Base-by-base conservation (phyloP, 2,113 vertebrate species). In the Syngnathoides biaculeatus region DNA sequence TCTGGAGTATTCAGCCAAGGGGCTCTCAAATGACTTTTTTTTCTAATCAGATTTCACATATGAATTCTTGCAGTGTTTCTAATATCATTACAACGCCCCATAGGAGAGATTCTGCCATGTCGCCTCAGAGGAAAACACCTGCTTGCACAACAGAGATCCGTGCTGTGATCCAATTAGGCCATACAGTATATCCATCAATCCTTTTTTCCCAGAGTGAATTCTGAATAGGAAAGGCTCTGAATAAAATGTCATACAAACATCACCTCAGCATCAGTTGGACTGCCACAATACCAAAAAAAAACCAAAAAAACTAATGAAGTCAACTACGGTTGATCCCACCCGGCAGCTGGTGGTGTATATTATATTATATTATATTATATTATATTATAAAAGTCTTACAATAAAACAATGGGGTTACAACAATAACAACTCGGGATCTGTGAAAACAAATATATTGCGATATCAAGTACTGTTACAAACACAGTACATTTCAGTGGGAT, bases 1-100 rank as follows among this genome's bases (percentile, higher is more conserved):
- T 50, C 67, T 69, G 30, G 38, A 43, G 40, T 42, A 56, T 68
- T 67, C 52, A 60, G 67, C 73, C 62, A 56, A 40, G 56, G 35
- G 14, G 43, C 24, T 75, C 53, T 48, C 30, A 63, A 80, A 69
- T 59, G 22, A 65, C 47, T 48, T 30, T 8, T 47, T 42, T 52
- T 22, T 56, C 26, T 79, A 73, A 85, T 82, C 73, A 74, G 69
- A 82, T 80, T 58, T 74, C 73, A 55, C 69, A 43, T 53, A 59
- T 68, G 71, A 47, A 73, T 63, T 81, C 72, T 72, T 78, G 72
- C 72, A 73, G 69, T 57, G 64, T 19, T 43, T 43, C 24, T 83
- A 82, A 86, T 86, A 58, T 79, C 59, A 74, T 86, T 77, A 84
- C 53, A 68, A 67, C 43, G 19, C 63, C 78, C 67, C 65, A 64